Evolutionary conservation across 1,140 invertebrate species (phyloP), one percentile per base, ranked within the genome.

Genomic region (Platyscapa corneri): DNA sequence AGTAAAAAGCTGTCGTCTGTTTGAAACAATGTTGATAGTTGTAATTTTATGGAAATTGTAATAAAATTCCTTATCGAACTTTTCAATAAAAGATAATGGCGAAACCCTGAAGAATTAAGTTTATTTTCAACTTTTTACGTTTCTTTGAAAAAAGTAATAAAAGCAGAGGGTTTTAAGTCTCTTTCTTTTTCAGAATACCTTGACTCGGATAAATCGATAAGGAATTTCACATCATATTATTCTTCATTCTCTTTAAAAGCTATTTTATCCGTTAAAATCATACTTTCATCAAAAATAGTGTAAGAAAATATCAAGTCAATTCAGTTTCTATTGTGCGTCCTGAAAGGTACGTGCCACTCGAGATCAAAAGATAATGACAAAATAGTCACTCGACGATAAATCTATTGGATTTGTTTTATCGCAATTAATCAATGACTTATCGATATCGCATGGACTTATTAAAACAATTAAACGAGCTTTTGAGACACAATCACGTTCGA

Each of bases 401-500:
- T 3, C 10, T 60, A 60, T 27, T 60, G 3, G 56, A 60, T 60
- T 60, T 60, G 3, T 3, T 60, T 27, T 27, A 14, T 27, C 23
- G 23, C 56, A 27, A 60, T 60, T 60, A 27, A 27, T 60, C 23
- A 14, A 60, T 60, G 16, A 2, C 8, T 18, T n/a, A n/a, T 53
- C 16, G 18, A 14, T 18, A 53, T 53, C 49, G 2, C 18, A 18
- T 16, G 49, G 16, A 10, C 2, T 16, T 18, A 53, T 10, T 10
- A 53, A 18, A 18, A 14, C 10, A 53, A 2, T 53, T 18, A 2
- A 18, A 53, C 49, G 2, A 14, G 14, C 18, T 46, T 49, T 8
- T n/a, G 74, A 77, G 46, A 5, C 64, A n/a, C 30, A 18, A 42
- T 67, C 64, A 49, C 32, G 70, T 88, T 87, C 84, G 87, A 88